Evolutionary conservation across 1,140 invertebrate genomes (phyloP).

Genomic region (Colletes latitarsis): DNA sequence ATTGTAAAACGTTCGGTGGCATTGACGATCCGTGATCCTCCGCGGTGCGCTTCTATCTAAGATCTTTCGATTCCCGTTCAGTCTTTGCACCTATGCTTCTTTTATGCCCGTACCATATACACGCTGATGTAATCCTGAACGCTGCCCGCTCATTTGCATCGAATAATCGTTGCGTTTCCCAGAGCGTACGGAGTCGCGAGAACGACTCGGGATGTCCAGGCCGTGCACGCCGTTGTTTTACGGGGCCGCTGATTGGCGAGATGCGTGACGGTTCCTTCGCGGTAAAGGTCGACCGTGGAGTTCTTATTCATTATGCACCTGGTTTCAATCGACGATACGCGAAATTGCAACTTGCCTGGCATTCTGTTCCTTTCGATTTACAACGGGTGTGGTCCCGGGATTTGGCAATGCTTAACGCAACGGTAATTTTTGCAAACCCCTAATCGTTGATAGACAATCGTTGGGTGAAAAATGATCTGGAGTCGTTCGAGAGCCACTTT

Average conservation of each 20-base stretch:
- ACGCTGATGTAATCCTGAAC: slow-evolving; percentile 56
- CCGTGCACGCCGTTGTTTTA: slow-evolving; percentile 30
- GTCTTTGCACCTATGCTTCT: not conserved
- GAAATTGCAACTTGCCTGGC: slow-evolving; percentile 34
- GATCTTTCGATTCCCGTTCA: slow-evolving; percentile 1
- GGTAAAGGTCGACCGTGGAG: slow-evolving; percentile 46
- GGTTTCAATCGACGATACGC: slow-evolving; percentile 26
- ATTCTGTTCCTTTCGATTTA: slow-evolving; percentile 19
- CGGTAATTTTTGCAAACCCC: too few species aligned
- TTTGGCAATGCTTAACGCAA: too few species aligned
- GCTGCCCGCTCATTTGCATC: slow-evolving; percentile 65
- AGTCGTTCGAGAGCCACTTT: too few species aligned
- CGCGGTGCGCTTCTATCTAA: not conserved
- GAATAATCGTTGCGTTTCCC: slow-evolving; percentile 66
- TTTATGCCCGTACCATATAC: slow-evolving; percentile 3
- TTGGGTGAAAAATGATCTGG: too few species aligned
- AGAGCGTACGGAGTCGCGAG: slow-evolving; percentile 38
- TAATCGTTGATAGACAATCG: too few species aligned
- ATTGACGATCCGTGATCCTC: not conserved
- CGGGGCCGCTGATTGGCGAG: slow-evolving; percentile 42
- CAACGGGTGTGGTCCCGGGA: too few species aligned
- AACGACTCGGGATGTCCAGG: slow-evolving; percentile 56
- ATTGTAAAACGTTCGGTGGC: not conserved
- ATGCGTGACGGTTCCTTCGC: slow-evolving; percentile 48
- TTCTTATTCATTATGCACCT: slow-evolving; percentile 34